Conservation (phyloP, 1,140 invertebrate genomes). For the Bombus huntii region DNA sequence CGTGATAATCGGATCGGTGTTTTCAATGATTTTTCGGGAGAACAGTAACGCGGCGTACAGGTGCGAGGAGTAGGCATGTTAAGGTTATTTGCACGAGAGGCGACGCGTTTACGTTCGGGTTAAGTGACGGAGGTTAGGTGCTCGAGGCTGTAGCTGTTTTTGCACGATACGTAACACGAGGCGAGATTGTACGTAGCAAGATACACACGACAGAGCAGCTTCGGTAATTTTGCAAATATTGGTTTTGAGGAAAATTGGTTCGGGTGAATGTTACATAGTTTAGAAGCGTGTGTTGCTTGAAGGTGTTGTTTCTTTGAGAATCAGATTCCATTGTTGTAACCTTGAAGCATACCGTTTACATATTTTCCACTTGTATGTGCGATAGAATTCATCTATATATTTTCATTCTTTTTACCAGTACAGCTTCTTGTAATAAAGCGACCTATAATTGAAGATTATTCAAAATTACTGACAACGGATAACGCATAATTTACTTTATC, state of each 20-base stretch:
- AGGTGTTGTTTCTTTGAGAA: neutral
- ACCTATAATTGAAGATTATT: too few relatives aligned
- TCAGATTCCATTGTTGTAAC: neutral
- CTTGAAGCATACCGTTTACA: neutral
- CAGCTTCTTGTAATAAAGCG: too few relatives aligned
- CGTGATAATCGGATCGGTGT: neutral
- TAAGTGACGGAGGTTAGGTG: neutral
- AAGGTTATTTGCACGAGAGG: neutral
- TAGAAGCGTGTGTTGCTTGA: neutral
- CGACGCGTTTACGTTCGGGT: neutral
- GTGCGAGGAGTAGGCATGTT: neutral
- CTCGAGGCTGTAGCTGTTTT: neutral
- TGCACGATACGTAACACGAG: neutral
- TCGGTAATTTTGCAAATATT: slow-evolving; percentile 4
- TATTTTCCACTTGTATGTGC: too few relatives aligned
- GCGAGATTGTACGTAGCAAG: neutral
- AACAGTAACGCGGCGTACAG: neutral
- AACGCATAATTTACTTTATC: too few relatives aligned
- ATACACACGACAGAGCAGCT: neutral
- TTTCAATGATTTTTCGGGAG: neutral
- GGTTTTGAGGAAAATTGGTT: neutral
- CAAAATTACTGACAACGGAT: too few relatives aligned
- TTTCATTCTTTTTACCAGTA: too few relatives aligned
- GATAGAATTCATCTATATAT: too few relatives aligned
- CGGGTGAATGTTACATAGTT: neutral